phyloP scores from a whole-genome alignment of 2,888 invertebrate genomes.

The Zelleria hepariella region DNA sequence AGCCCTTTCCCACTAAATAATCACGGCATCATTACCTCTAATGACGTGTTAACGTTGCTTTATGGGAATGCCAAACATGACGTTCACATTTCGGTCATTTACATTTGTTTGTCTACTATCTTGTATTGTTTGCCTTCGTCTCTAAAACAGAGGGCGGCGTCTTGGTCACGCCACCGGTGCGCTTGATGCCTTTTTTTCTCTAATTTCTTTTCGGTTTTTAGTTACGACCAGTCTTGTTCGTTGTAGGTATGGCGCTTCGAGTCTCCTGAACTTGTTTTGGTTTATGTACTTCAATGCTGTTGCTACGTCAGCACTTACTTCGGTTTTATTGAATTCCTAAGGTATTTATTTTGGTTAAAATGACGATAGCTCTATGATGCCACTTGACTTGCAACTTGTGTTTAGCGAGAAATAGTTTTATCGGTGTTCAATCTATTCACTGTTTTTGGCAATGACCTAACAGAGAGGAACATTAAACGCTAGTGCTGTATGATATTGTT shows the following conservation, averaged over 20 bases:
- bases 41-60: constrained; percentile 72
- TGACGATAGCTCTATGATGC: too few species aligned
- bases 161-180: constrained; percentile 51
- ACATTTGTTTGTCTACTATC: constrained; percentile 70
- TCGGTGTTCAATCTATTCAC: neutral
- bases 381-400: too few species aligned
- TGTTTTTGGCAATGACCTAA: neutral
- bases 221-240: constrained; percentile 32
- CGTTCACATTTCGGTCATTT: constrained; percentile 71
- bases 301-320: neutral
- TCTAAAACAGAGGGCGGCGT: constrained; percentile 71
- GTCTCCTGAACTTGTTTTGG: neutral
- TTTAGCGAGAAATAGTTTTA: neutral
- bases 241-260: neutral
- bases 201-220: constrained; percentile 51
- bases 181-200: constrained; percentile 32
- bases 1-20: neutral
- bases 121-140: constrained; percentile 62
- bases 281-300: neutral
- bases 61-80: constrained; percentile 73
- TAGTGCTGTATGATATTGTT: neutral
- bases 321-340: neutral
- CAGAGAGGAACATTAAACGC: neutral
- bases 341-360: too few species aligned
- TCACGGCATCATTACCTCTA: constrained; percentile 28